These are phyloP conservation scores for Leptinotarsa texana DNA, from an alignment of 1,140 invertebrate genomes.

Conservation along the genomic window DNA sequence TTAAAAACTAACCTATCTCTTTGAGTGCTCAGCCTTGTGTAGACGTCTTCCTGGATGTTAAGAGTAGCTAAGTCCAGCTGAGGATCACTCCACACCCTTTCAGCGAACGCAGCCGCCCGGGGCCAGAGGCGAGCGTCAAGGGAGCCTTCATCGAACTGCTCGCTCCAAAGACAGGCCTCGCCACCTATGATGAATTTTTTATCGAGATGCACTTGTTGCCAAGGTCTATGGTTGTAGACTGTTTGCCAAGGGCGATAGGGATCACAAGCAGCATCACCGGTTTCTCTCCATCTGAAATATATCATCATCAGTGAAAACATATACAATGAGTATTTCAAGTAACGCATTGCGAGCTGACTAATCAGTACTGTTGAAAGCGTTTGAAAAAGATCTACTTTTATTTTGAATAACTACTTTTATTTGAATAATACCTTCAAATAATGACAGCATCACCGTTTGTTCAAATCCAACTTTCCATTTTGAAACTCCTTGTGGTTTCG, in stretches of 20 bases:
- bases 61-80: constrained; percentile 40
- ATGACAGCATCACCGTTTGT: too few relatives aligned
- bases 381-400: too few relatives aligned
- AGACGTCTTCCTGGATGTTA: constrained; percentile 60
- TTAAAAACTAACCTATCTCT: constrained; percentile 55
- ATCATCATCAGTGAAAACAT: too few relatives aligned
- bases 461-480: too few relatives aligned
- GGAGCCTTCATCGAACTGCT: constrained; percentile 65
- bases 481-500: too few relatives aligned
- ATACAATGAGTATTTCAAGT: too few relatives aligned
- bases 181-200: constrained; percentile 64
- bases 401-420: too few relatives aligned
- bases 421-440: too few relatives aligned
- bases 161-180: constrained; percentile 73
- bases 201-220: constrained; percentile 56
- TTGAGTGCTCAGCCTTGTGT: constrained; percentile 68
- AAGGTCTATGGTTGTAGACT: constrained; percentile 79
- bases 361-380: too few relatives aligned
- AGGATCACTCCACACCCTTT: constrained; percentile 61
- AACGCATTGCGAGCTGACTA: too few relatives aligned
- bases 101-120: constrained; percentile 67
- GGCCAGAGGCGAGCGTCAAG: constrained; percentile 73
- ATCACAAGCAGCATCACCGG: constrained; percentile 72
- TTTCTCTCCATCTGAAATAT: constrained; percentile 68
- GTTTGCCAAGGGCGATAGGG: constrained; percentile 83